Percentiles rank a stretch among this genome's conserved stretches.
Evolutionary conservation across 2,888 invertebrate species (phyloP).

Genomic region (Galerucella nymphaeae): DNA sequence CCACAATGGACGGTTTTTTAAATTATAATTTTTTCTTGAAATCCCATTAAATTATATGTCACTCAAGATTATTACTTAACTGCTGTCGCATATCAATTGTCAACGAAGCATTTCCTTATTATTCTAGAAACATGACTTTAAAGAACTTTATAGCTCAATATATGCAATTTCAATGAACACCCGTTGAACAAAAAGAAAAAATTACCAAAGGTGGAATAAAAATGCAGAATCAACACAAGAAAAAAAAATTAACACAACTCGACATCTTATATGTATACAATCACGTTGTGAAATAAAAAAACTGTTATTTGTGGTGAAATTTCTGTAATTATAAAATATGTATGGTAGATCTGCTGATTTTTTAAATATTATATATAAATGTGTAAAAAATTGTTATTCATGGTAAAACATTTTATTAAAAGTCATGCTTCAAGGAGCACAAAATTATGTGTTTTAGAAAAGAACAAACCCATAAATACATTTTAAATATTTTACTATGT

Average conservation of each 20-base stretch:
- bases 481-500: conserved; percentile 18
- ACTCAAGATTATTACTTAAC: too few species aligned
- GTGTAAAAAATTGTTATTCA: not conserved
- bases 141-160: too few species aligned
- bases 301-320: not conserved
- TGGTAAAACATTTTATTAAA: conserved; percentile 2
- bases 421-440: conserved; percentile 6
- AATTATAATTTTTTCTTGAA: not conserved
- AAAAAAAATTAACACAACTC: too few species aligned
- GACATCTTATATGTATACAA: too few species aligned
- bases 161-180: too few species aligned
- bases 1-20: not conserved
- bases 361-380: not conserved
- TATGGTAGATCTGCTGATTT: conserved; percentile 6
- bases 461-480: conserved; percentile 11
- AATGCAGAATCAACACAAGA: too few species aligned
- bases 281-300: not conserved
- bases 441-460: not conserved
- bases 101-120: too few species aligned
- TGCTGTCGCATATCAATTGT: too few species aligned
- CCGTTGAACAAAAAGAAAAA: too few species aligned
- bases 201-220: too few species aligned
- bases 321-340: not conserved
- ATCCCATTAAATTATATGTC: too few species aligned
- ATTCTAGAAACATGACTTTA: too few species aligned